Conservation (phyloP, 2,113 vertebrate species). For the Gasterosteus aculeatus region DNA sequence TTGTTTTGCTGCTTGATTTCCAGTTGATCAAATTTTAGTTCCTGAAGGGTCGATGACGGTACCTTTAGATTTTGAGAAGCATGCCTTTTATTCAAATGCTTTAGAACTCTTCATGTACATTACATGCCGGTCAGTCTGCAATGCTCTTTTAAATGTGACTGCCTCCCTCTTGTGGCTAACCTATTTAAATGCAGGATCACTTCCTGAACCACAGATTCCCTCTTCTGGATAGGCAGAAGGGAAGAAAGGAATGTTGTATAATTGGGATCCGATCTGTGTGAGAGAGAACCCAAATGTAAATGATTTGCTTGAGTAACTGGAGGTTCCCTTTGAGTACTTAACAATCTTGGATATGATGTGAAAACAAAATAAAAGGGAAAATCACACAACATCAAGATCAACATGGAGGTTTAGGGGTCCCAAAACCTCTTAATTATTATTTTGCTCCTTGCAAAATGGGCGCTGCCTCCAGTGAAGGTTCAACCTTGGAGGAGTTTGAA, state of each 20-base stretch:
- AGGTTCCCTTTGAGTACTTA: neutral
- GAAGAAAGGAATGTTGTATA: neutral
- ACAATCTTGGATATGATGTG: neutral
- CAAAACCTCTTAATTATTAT: neutral
- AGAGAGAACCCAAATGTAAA: neutral
- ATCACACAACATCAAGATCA: neutral
- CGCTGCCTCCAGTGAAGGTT: neutral
- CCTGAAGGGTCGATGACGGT: conserved; percentile 16
- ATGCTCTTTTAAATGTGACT: conserved; percentile 34
- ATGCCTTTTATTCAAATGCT: conserved; percentile 14
- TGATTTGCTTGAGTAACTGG: neutral
- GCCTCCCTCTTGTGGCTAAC: conserved; percentile 73
- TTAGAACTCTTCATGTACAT: conserved; percentile 12
- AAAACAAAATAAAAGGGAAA: neutral
- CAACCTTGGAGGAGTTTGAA: neutral
- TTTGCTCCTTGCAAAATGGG: neutral
- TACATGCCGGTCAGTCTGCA: neutral
- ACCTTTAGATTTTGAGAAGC: conserved; percentile 6
- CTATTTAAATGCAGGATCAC: conserved; percentile 34
- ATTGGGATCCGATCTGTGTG: neutral
- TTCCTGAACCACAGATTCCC: conserved; percentile 9
- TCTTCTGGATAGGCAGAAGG: neutral
- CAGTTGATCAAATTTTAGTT: conserved; percentile 7
- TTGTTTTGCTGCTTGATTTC: neutral
- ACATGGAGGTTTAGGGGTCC: neutral